Evolutionary conservation across 1,140 invertebrate species (phyloP).

Genomic region (Eriocheir sinensis): DNA sequence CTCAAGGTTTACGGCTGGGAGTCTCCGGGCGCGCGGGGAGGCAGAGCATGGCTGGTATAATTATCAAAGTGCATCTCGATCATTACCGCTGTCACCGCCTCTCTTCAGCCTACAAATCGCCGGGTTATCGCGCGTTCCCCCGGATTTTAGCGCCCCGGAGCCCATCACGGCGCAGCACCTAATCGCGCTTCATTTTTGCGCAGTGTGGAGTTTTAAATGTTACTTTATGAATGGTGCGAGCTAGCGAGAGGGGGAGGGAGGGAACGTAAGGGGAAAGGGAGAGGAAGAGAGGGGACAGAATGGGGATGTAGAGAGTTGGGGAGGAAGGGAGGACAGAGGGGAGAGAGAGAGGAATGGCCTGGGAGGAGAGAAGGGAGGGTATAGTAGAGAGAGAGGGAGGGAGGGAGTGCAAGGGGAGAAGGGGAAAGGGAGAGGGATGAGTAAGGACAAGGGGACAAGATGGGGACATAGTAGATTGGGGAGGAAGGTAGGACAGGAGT

Average conservation of each 20-base stretch:
- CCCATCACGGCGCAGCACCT: not conserved
- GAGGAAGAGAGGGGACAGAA: not conserved
- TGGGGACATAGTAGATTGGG: no score
- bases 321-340: not conserved
- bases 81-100: constrained; percentile 11
- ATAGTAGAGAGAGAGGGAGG: no score
- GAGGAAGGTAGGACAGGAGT: no score
- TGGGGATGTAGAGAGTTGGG: no score
- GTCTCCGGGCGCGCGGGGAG: not conserved
- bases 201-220: constrained; percentile 7
- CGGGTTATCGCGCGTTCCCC: not conserved
- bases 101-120: constrained; percentile 22
- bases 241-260: not conserved
- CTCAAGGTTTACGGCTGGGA: not conserved
- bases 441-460: no score
- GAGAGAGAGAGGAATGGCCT: no score
- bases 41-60: not conserved
- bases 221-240: not conserved
- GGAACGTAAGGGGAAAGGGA: not conserved
- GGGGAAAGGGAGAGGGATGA: not conserved
- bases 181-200: not conserved
- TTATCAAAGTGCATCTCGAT: constrained; percentile 24
- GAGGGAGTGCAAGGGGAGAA: not conserved
- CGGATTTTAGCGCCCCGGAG: not conserved
- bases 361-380: no score